A percentile compares a stretch with the other conserved stretches of the same genome.
These are phyloP conservation scores for Enteromius unitaeniatus DNA, from an alignment of 2,797 vertebrate species.

Conservation along the genomic window DNA sequence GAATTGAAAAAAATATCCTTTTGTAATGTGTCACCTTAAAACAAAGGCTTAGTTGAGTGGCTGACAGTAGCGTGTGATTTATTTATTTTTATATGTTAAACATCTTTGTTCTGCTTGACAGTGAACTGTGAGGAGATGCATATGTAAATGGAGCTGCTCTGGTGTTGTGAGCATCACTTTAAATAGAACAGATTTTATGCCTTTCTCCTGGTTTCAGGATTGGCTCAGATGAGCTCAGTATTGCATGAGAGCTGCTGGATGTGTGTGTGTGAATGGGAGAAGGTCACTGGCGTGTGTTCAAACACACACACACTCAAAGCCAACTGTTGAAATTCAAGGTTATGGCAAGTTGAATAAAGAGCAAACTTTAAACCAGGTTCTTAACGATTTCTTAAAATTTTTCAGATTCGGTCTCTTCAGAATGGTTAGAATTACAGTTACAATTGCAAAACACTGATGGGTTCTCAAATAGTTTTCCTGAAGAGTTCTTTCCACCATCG, in stretches of 20 bases:
- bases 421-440: too few species aligned
- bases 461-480: background rate
- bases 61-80: constrained; percentile 13
- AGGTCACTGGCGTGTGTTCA: constrained; percentile 32
- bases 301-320: background rate
- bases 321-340: constrained; percentile 44
- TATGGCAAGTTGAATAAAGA: constrained; percentile 15
- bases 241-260: constrained; percentile 13
- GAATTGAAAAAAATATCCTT: constrained; percentile 1
- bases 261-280: constrained; percentile 13
- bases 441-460: background rate
- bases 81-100: constrained; percentile 38
- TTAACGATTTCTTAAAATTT: background rate
- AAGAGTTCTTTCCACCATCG: background rate
- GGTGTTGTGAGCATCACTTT: constrained; percentile 23
- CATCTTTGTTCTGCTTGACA: constrained; percentile 25
- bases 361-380: background rate
- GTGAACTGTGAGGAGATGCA: constrained; percentile 17
- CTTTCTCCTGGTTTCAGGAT: constrained; percentile 23
- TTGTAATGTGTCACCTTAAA: constrained; percentile 28
- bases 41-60: background rate
- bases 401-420: background rate
- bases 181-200: constrained; percentile 45
- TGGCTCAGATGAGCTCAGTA: constrained; percentile 36
- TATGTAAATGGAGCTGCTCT: constrained; percentile 26